phyloP scores from a whole-genome alignment of 2,113 vertebrate species.

The Indri indri region DNA sequence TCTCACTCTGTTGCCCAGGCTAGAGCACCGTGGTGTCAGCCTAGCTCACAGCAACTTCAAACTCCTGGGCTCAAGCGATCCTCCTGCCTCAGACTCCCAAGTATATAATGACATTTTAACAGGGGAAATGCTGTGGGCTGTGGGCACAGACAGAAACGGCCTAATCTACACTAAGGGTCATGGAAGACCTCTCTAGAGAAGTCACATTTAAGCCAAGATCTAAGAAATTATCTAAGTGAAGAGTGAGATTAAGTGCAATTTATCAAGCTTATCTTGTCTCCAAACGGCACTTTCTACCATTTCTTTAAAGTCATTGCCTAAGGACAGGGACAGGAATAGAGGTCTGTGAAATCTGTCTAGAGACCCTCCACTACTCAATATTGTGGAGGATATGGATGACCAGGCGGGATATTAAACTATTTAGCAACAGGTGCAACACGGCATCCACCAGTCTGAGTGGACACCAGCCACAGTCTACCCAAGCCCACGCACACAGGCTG shows the following conservation, averaged over 20 bases:
- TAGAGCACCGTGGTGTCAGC: no score
- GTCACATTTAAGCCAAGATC: neutral
- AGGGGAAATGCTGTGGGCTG: neutral
- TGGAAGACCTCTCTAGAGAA: neutral
- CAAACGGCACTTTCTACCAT: neutral
- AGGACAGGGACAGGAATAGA: neutral
- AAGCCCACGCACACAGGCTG: neutral
- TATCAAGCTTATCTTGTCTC: neutral
- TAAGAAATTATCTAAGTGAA: neutral
- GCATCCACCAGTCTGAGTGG: neutral
- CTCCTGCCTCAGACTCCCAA: no score
- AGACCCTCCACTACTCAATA: neutral
- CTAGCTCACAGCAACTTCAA: no score
- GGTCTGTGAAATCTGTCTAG: neutral
- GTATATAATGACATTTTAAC: neutral
- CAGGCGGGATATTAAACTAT: neutral
- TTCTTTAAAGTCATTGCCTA: neutral
- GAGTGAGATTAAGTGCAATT: neutral
- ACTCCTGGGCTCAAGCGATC: no score
- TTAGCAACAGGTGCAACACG: neutral
- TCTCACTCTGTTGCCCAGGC: no score
- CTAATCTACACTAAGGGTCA: neutral
- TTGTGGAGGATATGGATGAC: neutral
- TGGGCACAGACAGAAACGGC: neutral
- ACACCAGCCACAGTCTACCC: no score